A percentile compares a stretch with the other conserved stretches of the same genome.
Conservation (phyloP, 1,140 invertebrate species). For the Macrobrachium nipponense region DNA sequence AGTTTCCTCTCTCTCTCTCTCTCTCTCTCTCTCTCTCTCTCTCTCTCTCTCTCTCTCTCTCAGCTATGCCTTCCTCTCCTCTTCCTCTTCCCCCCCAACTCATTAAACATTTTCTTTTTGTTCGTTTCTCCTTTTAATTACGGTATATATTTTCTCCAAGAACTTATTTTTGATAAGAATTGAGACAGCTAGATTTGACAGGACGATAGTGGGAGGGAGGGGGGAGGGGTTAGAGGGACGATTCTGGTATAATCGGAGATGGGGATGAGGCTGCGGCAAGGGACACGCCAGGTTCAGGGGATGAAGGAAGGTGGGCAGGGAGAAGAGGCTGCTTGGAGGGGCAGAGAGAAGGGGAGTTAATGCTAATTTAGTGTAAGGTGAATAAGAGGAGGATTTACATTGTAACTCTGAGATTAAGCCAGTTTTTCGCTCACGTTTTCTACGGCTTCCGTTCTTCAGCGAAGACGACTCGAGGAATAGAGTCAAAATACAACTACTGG, state of each 20-base stretch:
- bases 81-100: background rate
- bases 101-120: constrained; percentile 9
- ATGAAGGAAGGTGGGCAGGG: background rate
- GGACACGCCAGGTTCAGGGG: background rate
- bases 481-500: too few species aligned
- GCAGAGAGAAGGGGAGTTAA: background rate
- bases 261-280: too few species aligned
- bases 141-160: background rate
- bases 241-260: background rate
- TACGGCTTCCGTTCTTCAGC: too few species aligned
- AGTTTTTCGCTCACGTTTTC: too few species aligned
- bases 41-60: background rate
- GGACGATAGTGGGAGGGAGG: background rate
- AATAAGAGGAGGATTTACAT: background rate
- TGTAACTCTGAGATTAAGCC: too few species aligned
- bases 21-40: background rate
- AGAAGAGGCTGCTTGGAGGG: background rate
- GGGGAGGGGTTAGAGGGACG: too few species aligned
- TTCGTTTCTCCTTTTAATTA: background rate
- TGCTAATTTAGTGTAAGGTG: background rate
- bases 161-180: background rate
- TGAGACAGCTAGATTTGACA: background rate
- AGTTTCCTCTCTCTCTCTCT: background rate
- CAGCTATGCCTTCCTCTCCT: background rate
- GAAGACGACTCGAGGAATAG: too few species aligned